These are phyloP conservation scores for Alviniconcha marisindica DNA, from an alignment of 1,140 invertebrate genomes.

Conservation along the genomic window DNA sequence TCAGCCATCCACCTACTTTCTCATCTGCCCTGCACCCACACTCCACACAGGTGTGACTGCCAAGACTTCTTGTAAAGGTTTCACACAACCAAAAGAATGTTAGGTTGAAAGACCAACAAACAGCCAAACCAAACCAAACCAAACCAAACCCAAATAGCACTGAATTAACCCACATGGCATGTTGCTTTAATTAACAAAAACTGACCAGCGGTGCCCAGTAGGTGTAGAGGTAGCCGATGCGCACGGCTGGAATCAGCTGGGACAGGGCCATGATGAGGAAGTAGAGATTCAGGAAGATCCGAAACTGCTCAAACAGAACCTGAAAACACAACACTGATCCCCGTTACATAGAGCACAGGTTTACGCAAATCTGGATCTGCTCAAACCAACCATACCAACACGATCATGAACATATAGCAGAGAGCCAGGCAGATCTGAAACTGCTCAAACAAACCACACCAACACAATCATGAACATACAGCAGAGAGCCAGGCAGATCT, in stretches of 20 bases:
- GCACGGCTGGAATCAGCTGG: slow-evolving; percentile 97
- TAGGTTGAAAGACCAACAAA: no score
- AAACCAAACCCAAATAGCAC: no score
- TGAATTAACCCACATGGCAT: no score
- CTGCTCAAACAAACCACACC: slow-evolving; percentile 95
- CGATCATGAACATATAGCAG: slow-evolving; percentile 98
- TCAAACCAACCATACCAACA: no score
- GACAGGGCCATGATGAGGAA: slow-evolving; percentile 98
- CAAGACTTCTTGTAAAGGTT: no score
- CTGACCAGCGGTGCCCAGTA: slow-evolving; percentile 97
- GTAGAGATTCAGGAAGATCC: slow-evolving; percentile 99
- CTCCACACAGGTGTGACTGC: no score
- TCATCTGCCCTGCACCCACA: no score
- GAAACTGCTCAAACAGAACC: slow-evolving; percentile 98
- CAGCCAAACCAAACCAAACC: no score
- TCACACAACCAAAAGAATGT: no score
- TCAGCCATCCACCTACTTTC: no score
- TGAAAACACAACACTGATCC: slow-evolving; percentile 74
- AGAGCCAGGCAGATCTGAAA: slow-evolving; percentile 99
- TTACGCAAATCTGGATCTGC: neutral
- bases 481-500: neutral
- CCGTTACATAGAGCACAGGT: neutral
- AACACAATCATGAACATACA: slow-evolving; percentile 55
- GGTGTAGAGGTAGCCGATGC: slow-evolving; percentile 98
- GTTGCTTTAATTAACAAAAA: no score